Conservation (phyloP, 1,140 invertebrate species). For the Rhynchophorus ferrugineus region DNA sequence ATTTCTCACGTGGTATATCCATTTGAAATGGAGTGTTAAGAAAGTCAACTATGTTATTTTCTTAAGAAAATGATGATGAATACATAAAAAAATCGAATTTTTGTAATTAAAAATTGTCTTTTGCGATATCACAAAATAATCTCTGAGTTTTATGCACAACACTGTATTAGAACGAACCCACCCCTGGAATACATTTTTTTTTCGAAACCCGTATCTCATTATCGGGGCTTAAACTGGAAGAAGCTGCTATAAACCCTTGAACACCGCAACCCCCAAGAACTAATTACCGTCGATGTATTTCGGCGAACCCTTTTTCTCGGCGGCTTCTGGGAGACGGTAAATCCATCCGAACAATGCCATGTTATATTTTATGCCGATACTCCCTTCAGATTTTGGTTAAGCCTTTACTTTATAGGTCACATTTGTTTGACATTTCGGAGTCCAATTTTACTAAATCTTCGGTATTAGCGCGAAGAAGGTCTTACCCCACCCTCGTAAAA, state of each 20-base stretch:
- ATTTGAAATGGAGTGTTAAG: too few relatives aligned
- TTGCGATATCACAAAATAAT: too few relatives aligned
- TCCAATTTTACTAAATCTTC: constrained; percentile 4
- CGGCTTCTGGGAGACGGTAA: constrained; percentile 6
- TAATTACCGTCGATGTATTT: constrained; percentile 27
- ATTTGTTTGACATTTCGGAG: constrained; percentile 12
- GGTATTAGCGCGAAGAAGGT: too few relatives aligned
- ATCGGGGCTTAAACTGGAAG: constrained; percentile 35
- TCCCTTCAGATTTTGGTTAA: constrained; percentile 5
- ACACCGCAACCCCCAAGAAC: constrained; percentile 29
- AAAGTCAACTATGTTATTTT: too few relatives aligned
- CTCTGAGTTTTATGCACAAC: too few relatives aligned
- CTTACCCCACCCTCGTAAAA: too few relatives aligned
- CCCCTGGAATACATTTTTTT: too few relatives aligned
- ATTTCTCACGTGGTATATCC: too few relatives aligned
- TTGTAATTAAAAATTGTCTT: too few relatives aligned
- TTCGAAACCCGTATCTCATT: constrained; percentile 33
- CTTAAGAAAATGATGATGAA: too few relatives aligned
- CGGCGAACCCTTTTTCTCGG: constrained; percentile 29
- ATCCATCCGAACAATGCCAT: constrained; percentile 1
- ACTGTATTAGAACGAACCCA: too few relatives aligned
- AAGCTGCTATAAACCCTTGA: constrained; percentile 33
- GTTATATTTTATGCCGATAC: constrained; percentile 13
- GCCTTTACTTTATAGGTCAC: constrained; percentile 19
- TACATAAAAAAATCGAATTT: too few relatives aligned